These are phyloP conservation scores for Drosophila austrosaltans DNA, from an alignment of 2,888 invertebrate species.

Conservation along the genomic window DNA sequence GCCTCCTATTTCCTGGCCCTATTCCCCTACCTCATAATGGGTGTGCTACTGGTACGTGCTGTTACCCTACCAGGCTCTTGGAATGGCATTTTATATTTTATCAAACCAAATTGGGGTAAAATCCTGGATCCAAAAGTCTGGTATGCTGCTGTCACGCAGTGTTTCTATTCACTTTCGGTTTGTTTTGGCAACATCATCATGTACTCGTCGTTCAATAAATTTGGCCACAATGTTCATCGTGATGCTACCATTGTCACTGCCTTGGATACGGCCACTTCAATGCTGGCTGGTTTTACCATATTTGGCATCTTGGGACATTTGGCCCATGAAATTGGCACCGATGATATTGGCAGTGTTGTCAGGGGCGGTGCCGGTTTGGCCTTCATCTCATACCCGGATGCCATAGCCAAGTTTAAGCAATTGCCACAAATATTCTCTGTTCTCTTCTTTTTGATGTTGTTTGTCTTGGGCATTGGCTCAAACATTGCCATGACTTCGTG, in stretches of 20 bases:
- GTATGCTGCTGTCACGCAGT: constrained; percentile 87
- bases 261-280: constrained; percentile 85
- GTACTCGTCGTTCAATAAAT: constrained; percentile 87
- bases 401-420: constrained; percentile 85
- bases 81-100: constrained; percentile 87
- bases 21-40: constrained; percentile 88
- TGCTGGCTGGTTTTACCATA: constrained; percentile 86
- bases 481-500: constrained; percentile 84
- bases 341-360: constrained; percentile 84
- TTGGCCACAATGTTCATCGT: constrained; percentile 86
- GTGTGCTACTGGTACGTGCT: constrained; percentile 86
- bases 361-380: constrained; percentile 85
- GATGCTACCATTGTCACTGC: constrained; percentile 86
- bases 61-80: constrained; percentile 86
- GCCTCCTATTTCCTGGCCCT: constrained; percentile 90
- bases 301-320: constrained; percentile 86
- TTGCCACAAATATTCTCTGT: constrained; percentile 86
- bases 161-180: constrained; percentile 87
- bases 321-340: constrained; percentile 84
- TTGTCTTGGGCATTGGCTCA: constrained; percentile 85
- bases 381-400: constrained; percentile 86
- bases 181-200: constrained; percentile 87
- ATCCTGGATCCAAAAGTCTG: constrained; percentile 86
- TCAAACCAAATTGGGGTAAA: constrained; percentile 87
- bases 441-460: constrained; percentile 85